phyloP scores from a whole-genome alignment of 2,113 vertebrate species.

The Larimichthys crocea region DNA sequence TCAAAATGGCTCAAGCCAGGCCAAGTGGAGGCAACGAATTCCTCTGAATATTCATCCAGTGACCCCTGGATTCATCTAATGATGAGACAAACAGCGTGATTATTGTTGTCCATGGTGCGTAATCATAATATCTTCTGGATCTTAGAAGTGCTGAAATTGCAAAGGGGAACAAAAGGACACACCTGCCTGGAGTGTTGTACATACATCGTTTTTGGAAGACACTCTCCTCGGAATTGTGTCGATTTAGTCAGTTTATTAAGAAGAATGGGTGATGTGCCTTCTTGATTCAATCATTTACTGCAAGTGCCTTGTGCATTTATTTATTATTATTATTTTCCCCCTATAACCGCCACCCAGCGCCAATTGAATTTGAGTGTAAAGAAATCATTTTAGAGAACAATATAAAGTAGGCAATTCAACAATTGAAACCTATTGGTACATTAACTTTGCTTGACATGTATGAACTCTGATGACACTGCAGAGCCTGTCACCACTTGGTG shows the following conservation, averaged over 20 bases:
- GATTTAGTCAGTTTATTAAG: conserved; percentile 28
- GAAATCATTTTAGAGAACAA: neutral
- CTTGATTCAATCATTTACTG: neutral
- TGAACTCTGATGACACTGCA: neutral
- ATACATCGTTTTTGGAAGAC: conserved; percentile 4
- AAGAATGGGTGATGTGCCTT: neutral
- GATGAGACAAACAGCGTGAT: conserved; percentile 14
- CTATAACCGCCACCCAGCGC: neutral
- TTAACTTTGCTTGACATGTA: conserved; percentile 2
- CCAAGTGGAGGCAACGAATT: neutral
- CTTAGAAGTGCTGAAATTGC: neutral
- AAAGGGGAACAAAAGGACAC: neutral
- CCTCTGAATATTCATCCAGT: neutral
- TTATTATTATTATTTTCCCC: neutral
- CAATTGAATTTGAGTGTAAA: neutral
- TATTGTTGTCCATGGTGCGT: conserved; percentile 14
- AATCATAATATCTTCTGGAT: conserved; percentile 21
- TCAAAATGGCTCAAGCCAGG: conserved; percentile 8
- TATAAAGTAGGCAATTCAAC: neutral
- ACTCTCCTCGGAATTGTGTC: neutral
- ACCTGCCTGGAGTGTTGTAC: neutral
- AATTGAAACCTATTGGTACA: neutral
- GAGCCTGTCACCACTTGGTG: conserved; percentile 62
- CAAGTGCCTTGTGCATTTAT: neutral
- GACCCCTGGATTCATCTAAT: neutral